Percentiles rank a stretch among this genome's conserved stretches.
These are phyloP conservation scores for Micromussa lordhowensis DNA, from an alignment of 92 coral and sea anemone species.

Conservation along the genomic window DNA sequence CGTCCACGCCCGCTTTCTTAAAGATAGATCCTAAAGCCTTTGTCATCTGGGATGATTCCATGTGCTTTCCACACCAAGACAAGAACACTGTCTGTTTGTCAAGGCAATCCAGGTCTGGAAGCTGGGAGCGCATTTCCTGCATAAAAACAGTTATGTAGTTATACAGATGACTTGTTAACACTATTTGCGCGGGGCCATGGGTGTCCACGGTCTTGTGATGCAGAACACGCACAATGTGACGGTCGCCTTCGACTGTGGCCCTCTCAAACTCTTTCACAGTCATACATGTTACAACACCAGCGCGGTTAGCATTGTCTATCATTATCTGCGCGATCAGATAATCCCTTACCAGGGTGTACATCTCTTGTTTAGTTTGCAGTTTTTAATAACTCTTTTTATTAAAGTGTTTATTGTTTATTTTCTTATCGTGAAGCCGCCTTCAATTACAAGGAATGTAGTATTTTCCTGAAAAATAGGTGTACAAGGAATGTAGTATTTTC, in stretches of 20 bases:
- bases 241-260: constrained; percentile 36
- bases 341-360: constrained; percentile 53
- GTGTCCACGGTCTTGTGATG: constrained; percentile 66
- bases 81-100: constrained; percentile 29
- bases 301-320: constrained; percentile 70
- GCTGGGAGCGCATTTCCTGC: constrained; percentile 43
- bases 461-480: too few relatives aligned
- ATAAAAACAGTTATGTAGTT: constrained; percentile 54
- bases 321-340: constrained; percentile 67
- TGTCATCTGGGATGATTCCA: constrained; percentile 52
- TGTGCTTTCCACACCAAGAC: constrained; percentile 55
- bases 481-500: too few relatives aligned
- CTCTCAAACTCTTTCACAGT: constrained; percentile 58
- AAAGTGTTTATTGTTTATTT: too few relatives aligned
- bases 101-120: constrained; percentile 20
- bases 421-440: too few relatives aligned
- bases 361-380: not conserved
- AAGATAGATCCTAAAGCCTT: constrained; percentile 55
- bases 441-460: too few relatives aligned
- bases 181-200: constrained; percentile 65
- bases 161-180: constrained; percentile 46
- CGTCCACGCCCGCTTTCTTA: constrained; percentile 52
- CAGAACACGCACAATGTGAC: constrained; percentile 46
- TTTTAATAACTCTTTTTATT: too few relatives aligned
- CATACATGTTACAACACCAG: constrained; percentile 76